Evolutionary conservation across 1,140 invertebrate species (phyloP).

Genomic region (Diabrotica virgifera): DNA sequence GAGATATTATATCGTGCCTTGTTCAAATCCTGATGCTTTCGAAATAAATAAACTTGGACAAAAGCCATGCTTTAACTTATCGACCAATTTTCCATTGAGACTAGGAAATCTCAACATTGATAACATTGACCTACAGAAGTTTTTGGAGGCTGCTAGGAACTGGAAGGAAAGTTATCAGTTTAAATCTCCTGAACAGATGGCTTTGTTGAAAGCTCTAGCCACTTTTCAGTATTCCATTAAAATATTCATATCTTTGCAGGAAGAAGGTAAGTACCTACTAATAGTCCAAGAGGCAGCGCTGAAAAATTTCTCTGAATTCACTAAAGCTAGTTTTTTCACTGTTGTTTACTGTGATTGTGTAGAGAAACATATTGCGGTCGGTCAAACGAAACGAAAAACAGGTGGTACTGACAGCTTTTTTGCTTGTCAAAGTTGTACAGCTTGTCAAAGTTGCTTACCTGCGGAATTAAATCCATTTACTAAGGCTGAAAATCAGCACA

Average conservation of each 20-base stretch:
- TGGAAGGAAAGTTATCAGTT: background rate
- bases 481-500: too few relatives aligned
- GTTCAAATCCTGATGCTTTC: background rate
- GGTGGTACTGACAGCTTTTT: too few relatives aligned
- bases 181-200: background rate
- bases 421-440: too few relatives aligned
- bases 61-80: background rate
- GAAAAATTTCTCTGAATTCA: too few relatives aligned
- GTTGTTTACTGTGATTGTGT: too few relatives aligned
- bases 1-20: background rate
- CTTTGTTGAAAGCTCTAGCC: background rate
- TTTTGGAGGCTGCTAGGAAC: background rate
- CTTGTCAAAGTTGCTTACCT: too few relatives aligned
- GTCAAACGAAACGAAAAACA: too few relatives aligned
- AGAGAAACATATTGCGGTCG: too few relatives aligned
- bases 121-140: background rate
- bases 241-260: background rate
- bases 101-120: background rate
- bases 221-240: background rate
- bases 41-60: background rate
- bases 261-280: slow-evolving; percentile 1
- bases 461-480: too few relatives aligned
- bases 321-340: too few relatives aligned
- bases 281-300: too few relatives aligned
- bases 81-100: background rate